phyloP scores from a whole-genome alignment of 1,140 invertebrate species.

The Heliconius eleuchia region DNA sequence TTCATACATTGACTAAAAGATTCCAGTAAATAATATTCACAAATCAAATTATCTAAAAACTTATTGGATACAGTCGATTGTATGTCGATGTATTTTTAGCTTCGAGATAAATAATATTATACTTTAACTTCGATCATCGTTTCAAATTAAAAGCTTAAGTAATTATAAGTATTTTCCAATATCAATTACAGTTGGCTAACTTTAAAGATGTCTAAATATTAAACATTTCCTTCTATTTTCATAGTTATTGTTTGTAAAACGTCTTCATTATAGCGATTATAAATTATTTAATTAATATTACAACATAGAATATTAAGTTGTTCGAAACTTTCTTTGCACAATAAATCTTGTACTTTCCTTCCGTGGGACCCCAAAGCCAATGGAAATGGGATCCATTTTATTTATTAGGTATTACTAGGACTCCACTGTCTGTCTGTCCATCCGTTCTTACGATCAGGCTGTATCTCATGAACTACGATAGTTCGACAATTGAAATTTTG shows the following conservation, averaged over 20 bases:
- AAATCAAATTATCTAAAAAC: not conserved
- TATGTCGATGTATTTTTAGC: not conserved
- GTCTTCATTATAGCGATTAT: not conserved
- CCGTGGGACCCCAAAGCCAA: too few relatives aligned
- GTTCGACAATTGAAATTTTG: too few relatives aligned
- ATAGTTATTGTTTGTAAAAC: not conserved
- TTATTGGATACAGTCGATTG: not conserved
- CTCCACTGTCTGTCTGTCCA: too few relatives aligned
- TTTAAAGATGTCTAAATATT: constrained; percentile 4
- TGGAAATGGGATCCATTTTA: too few relatives aligned
- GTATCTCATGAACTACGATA: too few relatives aligned
- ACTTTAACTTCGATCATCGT: not conserved
- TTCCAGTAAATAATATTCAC: not conserved
- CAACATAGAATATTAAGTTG: too few relatives aligned
- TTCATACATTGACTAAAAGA: too few relatives aligned
- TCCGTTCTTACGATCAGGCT: too few relatives aligned
- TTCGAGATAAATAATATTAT: not conserved
- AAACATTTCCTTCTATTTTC: constrained; percentile 6
- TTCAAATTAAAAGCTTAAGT: constrained; percentile 17
- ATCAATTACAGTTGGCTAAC: constrained; percentile 3
- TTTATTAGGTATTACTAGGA: too few relatives aligned
- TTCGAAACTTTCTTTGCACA: too few relatives aligned
- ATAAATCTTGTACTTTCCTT: too few relatives aligned
- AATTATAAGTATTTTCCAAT: constrained; percentile 16
- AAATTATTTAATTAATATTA: not conserved